Evolutionary conservation across 2,113 vertebrate genomes (phyloP).

Genomic region (Ivindomyrus marchei): DNA sequence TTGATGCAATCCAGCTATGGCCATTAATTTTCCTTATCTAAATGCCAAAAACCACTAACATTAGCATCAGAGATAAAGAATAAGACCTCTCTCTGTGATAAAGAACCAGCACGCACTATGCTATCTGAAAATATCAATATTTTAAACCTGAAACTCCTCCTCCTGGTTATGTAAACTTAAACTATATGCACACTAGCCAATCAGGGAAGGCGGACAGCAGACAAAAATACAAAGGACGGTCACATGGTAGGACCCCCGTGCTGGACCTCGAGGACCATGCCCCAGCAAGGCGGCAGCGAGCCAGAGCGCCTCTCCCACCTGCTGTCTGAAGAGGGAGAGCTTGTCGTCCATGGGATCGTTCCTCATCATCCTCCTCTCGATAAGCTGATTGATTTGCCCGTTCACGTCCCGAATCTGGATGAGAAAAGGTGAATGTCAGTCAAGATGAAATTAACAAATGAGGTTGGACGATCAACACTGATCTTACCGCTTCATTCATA

Average conservation of each 20-base stretch:
- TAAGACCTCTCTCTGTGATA: not conserved
- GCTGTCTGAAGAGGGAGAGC: constrained; percentile 85
- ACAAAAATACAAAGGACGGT: not conserved
- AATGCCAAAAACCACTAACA: not conserved
- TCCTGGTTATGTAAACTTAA: not conserved
- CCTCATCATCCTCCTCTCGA: constrained; percentile 87
- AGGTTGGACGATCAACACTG: not conserved
- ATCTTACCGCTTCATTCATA: not conserved
- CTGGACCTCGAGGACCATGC: not conserved
- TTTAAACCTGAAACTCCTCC: not conserved
- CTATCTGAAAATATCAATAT: not conserved
- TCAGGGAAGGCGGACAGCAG: not conserved
- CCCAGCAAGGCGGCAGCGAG: not conserved
- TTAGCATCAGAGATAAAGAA: not conserved
- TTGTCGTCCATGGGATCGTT: constrained; percentile 84
- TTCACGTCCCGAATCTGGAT: constrained; percentile 79
- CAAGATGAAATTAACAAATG: not conserved
- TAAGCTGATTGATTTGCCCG: constrained; percentile 77
- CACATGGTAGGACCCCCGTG: not conserved
- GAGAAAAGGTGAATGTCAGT: not conserved
- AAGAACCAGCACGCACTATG: not conserved
- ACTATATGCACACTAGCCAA: not conserved
- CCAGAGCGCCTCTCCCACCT: constrained; percentile 60
- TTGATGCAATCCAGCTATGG: not conserved
- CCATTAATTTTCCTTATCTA: not conserved